A percentile compares a stretch with the other conserved stretches of the same genome.
Evolutionary conservation across 2,113 vertebrate species (phyloP).

Genomic region (Boleophthalmus pectinirostris): DNA sequence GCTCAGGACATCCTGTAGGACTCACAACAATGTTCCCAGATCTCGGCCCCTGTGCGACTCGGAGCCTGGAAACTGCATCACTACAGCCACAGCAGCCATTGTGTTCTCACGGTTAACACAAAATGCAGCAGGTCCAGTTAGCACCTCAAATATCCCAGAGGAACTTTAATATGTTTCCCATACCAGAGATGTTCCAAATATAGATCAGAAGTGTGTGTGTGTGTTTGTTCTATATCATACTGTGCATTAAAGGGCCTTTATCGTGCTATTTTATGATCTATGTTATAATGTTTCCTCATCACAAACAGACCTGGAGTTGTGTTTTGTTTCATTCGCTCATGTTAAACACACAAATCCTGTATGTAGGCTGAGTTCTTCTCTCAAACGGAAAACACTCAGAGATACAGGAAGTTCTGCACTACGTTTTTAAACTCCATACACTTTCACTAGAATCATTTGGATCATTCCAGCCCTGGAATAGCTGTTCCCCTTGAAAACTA

Average conservation of each 20-base stretch:
- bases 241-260: background rate
- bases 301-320: too few species aligned
- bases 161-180: background rate
- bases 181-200: background rate
- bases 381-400: too few species aligned
- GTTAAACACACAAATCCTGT: too few species aligned
- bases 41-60: conserved; percentile 68
- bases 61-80: conserved; percentile 79
- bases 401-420: too few species aligned
- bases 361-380: too few species aligned
- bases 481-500: too few species aligned
- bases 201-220: background rate
- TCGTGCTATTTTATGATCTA: background rate
- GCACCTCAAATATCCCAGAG: conserved; percentile 21
- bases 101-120: conserved; percentile 46
- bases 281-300: too few species aligned
- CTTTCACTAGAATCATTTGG: too few species aligned
- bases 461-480: too few species aligned
- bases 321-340: too few species aligned
- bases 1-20: conserved; percentile 97
- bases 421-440: too few species aligned
- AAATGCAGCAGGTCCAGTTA: conserved; percentile 24
- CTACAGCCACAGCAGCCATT: conserved; percentile 55
- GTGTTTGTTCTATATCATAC: background rate
- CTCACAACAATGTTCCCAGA: conserved; percentile 81